phyloP scores from a whole-genome alignment of 1,140 invertebrate genomes.

The Asbolus verrucosus region DNA sequence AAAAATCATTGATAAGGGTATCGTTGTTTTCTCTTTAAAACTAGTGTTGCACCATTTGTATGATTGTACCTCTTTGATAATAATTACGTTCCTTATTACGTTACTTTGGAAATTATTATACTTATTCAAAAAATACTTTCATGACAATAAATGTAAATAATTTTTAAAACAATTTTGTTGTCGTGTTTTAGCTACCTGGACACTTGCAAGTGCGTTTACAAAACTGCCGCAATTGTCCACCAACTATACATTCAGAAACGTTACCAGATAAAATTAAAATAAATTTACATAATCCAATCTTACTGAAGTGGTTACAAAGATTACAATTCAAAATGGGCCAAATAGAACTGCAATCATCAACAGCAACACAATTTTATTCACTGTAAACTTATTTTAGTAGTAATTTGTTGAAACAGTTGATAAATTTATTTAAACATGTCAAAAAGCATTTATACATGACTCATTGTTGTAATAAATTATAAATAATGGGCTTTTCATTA shows the following conservation, averaged over 20 bases:
- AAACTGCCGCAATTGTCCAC: conserved; percentile 84
- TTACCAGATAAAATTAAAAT: conserved; percentile 58
- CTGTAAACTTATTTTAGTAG: conserved; percentile 68
- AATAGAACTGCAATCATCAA: conserved; percentile 95
- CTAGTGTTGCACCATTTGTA: too few relatives aligned
- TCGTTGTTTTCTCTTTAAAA: too few relatives aligned
- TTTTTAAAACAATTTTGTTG: neutral
- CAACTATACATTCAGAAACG: conserved; percentile 65
- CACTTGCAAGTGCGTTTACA: conserved; percentile 92
- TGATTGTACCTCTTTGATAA: too few relatives aligned
- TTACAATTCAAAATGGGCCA: conserved; percentile 98
- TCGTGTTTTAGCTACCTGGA: conserved; percentile 80
- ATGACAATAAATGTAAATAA: too few relatives aligned
- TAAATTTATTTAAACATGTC: conserved; percentile 41
- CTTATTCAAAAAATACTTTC: too few relatives aligned
- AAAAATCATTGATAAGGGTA: too few relatives aligned
- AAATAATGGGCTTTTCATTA: conserved; percentile 11
- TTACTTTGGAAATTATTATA: too few relatives aligned
- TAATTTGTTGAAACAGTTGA: conserved; percentile 40
- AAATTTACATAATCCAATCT: conserved; percentile 65
- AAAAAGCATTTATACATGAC: conserved; percentile 41
- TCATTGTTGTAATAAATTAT: conserved; percentile 44
- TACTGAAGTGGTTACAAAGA: conserved; percentile 90
- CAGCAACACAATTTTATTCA: conserved; percentile 88
- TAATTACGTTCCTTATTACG: too few relatives aligned